phyloP scores from a whole-genome alignment of 2,113 vertebrate genomes.

The Thalassoma bifasciatum region DNA sequence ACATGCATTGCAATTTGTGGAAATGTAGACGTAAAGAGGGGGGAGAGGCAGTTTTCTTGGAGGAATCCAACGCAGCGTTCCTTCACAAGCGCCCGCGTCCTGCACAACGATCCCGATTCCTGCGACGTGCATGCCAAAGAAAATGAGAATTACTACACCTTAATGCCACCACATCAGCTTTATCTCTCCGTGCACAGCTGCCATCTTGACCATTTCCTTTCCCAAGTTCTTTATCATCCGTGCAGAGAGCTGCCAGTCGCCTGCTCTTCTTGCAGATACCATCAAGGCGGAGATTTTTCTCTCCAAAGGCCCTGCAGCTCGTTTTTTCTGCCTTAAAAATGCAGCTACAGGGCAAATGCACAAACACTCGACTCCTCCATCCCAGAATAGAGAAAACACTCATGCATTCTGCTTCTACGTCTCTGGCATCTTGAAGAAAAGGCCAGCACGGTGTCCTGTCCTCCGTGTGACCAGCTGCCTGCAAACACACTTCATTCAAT shows the following conservation, averaged over 20 bases:
- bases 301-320: conserved; percentile 53
- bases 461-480: conserved; percentile 51
- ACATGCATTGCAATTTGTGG: conserved; percentile 33
- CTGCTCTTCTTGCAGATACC: conserved; percentile 44
- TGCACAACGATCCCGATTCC: conserved; percentile 45
- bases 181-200: conserved; percentile 86
- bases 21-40: conserved; percentile 18
- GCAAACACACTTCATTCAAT: conserved; percentile 63
- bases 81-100: conserved; percentile 55
- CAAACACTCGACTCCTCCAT: conserved; percentile 19
- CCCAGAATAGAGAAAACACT: background rate
- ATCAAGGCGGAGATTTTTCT: conserved; percentile 60
- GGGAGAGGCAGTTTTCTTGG: background rate
- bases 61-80: conserved; percentile 47
- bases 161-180: conserved; percentile 80
- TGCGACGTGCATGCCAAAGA: conserved; percentile 44
- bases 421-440: conserved; percentile 18
- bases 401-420: conserved; percentile 8
- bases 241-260: conserved; percentile 51
- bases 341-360: conserved; percentile 11
- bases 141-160: conserved; percentile 9
- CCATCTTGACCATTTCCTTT: conserved; percentile 91
- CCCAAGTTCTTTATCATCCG: conserved; percentile 81
- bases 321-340: background rate
- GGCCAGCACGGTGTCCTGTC: conserved; percentile 21